These are phyloP conservation scores for Hippocampus comes DNA, from an alignment of 2,113 vertebrate species.

Conservation along the genomic window DNA sequence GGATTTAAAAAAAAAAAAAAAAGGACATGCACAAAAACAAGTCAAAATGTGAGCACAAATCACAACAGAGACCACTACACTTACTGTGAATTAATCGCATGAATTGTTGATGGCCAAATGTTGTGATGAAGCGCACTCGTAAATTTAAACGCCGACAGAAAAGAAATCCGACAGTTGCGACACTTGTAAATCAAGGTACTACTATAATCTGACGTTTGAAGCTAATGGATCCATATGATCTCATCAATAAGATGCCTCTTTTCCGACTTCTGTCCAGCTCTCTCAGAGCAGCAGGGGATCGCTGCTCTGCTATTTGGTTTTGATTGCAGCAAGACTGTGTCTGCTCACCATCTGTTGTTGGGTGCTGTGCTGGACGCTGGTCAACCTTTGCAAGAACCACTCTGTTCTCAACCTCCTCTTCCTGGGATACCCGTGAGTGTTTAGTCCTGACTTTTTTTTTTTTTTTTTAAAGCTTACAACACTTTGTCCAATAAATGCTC, in stretches of 20 bases:
- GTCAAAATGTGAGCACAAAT: too few species aligned
- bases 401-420: slow-evolving; percentile 98
- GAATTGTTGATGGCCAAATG: too few species aligned
- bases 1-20: too few species aligned
- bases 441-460: neutral
- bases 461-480: too few species aligned
- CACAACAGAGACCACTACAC: too few species aligned
- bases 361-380: slow-evolving; percentile 95
- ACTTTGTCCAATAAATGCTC: too few species aligned
- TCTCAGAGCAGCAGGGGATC: slow-evolving; percentile 85
- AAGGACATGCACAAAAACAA: too few species aligned
- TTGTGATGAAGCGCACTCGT: too few species aligned
- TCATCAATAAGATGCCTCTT: neutral
- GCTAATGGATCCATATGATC: neutral
- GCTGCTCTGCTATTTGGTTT: slow-evolving; percentile 78
- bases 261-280: slow-evolving; percentile 68
- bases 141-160: too few species aligned
- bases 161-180: too few species aligned
- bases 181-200: neutral
- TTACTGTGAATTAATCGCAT: too few species aligned
- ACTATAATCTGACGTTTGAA: neutral
- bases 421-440: slow-evolving; percentile 97
- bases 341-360: slow-evolving; percentile 93
- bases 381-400: slow-evolving; percentile 92
- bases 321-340: slow-evolving; percentile 82